Percentiles rank a stretch among this genome's conserved stretches.
phyloP scores from a whole-genome alignment of 2,797 vertebrate species.

The Mallotus villosus region DNA sequence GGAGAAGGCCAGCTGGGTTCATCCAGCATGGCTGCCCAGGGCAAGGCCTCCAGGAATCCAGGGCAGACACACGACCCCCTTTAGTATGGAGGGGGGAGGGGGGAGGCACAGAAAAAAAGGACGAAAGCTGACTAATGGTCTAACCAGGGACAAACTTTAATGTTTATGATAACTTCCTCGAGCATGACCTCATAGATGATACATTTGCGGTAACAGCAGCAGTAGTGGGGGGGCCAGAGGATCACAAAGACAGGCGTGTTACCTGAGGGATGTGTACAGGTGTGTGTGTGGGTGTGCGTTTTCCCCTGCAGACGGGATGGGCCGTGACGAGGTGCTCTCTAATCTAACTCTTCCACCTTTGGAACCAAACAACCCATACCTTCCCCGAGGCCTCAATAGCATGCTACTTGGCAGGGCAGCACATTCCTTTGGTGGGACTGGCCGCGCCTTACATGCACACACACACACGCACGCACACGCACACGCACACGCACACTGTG shows the following conservation, averaged over 20 bases:
- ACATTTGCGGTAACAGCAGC: constrained; percentile 21
- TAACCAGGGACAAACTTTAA: too few relatives aligned
- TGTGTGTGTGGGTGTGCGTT: constrained; percentile 28
- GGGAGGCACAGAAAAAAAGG: too few relatives aligned
- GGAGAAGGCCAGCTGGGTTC: constrained; percentile 30
- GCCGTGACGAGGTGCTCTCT: constrained; percentile 56
- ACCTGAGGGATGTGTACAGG: constrained; percentile 61
- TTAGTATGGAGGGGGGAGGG: not conserved
- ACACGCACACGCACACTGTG: constrained; percentile 1
- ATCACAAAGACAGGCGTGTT: constrained; percentile 78
- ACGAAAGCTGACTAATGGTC: too few relatives aligned
- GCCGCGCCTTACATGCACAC: constrained; percentile 32
- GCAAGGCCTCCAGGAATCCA: constrained; percentile 46
- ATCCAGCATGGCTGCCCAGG: constrained; percentile 31
- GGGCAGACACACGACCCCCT: constrained; percentile 39
- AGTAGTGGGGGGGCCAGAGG: constrained; percentile 49
- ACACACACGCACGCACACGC: constrained; percentile 1
- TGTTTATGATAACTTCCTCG: too few relatives aligned
- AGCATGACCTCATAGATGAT: too few relatives aligned
- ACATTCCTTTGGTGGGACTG: constrained; percentile 70
- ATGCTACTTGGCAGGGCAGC: constrained; percentile 42
- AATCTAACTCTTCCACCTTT: constrained; percentile 76
- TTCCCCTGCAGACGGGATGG: constrained; percentile 35
- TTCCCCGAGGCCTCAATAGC: constrained; percentile 47
- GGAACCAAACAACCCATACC: constrained; percentile 78